Conservation (phyloP, 2,113 vertebrate genomes). For the Leucopsar rothschildi region DNA sequence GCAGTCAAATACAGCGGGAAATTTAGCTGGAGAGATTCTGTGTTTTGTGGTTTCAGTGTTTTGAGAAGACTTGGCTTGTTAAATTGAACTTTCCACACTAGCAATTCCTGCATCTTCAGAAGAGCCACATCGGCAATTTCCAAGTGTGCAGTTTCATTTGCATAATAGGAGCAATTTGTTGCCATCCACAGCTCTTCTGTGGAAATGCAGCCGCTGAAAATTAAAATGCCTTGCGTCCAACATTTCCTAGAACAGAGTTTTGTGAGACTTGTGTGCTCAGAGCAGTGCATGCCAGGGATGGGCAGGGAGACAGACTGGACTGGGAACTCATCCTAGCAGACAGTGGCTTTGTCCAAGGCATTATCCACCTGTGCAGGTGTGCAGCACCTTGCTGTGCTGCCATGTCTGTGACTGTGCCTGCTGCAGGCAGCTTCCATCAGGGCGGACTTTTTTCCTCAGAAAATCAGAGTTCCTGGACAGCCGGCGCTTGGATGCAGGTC, state of each 20-base stretch:
- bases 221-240: neutral
- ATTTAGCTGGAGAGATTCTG: neutral
- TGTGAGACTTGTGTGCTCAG: fast-evolving
- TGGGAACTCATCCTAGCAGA: fast-evolving
- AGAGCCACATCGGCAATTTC: conserved; percentile 52
- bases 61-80: conserved; percentile 2
- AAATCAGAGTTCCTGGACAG: neutral
- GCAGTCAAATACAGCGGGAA: neutral
- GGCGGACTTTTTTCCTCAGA: neutral
- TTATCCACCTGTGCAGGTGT: neutral
- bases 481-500: neutral
- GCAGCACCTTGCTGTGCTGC: neutral
- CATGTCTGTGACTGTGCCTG: fast-evolving
- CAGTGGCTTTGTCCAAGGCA: neutral
- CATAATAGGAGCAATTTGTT: conserved; percentile 63
- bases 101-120: neutral
- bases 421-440: neutral
- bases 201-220: conserved; percentile 40
- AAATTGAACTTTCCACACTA: conserved; percentile 25
- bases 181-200: conserved; percentile 60
- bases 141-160: conserved; percentile 43
- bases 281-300: fast-evolving
- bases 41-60: conserved; percentile 11
- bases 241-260: neutral
- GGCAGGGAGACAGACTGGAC: neutral